phyloP scores from a whole-genome alignment of 92 coral and sea anemone genomes.

The Porites lobata region DNA sequence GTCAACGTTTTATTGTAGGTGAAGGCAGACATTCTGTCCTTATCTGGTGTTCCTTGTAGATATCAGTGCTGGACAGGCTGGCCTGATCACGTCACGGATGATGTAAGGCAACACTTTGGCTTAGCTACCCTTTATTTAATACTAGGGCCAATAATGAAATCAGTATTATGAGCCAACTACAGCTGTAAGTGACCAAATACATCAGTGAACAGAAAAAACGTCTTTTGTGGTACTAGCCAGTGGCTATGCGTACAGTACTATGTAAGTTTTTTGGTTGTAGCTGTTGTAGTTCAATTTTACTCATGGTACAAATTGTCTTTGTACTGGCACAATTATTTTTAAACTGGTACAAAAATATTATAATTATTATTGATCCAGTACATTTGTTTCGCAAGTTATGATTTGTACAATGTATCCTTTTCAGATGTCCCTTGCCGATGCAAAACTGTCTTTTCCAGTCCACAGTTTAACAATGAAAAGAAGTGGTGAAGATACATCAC shows the following conservation, averaged over 20 bases:
- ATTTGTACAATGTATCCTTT: neutral
- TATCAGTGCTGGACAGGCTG: conserved; percentile 98
- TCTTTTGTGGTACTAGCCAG: too few relatives aligned
- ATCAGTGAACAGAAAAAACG: too few relatives aligned
- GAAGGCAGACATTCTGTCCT: conserved; percentile 78
- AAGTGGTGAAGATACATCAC: conserved; percentile 24
- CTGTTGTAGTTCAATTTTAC: too few relatives aligned
- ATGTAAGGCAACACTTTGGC: conserved; percentile 55
- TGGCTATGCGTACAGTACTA: too few relatives aligned
- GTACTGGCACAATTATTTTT: too few relatives aligned
- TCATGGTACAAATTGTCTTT: too few relatives aligned
- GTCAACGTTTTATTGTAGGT: conserved; percentile 61
- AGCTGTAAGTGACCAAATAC: too few relatives aligned
- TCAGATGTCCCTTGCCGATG: conserved; percentile 75
- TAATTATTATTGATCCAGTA: neutral
- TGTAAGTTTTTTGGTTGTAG: too few relatives aligned
- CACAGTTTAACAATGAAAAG: conserved; percentile 75
- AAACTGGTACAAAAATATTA: too few relatives aligned
- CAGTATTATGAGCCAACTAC: too few relatives aligned
- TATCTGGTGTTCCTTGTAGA: conserved; percentile 87
- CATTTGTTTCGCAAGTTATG: neutral
- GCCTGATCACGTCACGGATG: conserved; percentile 90
- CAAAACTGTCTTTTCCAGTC: conserved; percentile 87
- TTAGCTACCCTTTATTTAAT: neutral
- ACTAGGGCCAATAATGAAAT: too few relatives aligned